phyloP scores from a whole-genome alignment of 2,888 invertebrate species.

The Phortica magna region DNA sequence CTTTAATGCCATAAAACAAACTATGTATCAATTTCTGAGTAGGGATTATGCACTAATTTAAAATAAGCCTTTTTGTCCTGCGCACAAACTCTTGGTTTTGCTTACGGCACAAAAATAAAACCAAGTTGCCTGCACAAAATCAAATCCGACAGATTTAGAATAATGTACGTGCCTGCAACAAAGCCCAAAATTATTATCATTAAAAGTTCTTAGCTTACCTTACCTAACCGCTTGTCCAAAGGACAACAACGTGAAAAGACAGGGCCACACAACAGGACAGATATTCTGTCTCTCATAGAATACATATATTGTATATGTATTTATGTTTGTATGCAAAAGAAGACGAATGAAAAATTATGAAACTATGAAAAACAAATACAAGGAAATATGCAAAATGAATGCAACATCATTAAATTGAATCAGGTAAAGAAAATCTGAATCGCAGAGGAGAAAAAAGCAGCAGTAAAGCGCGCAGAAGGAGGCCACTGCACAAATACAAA shows the following conservation, averaged over 20 bases:
- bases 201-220: neutral
- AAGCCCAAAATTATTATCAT: neutral
- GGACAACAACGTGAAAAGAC: neutral
- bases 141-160: slow-evolving; percentile 25
- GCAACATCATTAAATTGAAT: slow-evolving; percentile 30
- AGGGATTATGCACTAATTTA: slow-evolving; percentile 12
- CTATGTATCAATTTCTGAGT: neutral
- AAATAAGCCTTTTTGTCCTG: neutral
- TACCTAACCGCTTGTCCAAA: no score
- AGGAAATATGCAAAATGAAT: slow-evolving; percentile 9
- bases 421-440: slow-evolving; percentile 9
- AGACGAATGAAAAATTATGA: neutral
- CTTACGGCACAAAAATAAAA: no score
- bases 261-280: neutral
- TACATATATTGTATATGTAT: neutral
- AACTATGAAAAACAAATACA: neutral
- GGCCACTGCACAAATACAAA: slow-evolving; percentile 21
- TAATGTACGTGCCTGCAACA: neutral
- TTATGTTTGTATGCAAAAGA: neutral
- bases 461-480: slow-evolving; percentile 9
- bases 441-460: neutral
- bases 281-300: no score
- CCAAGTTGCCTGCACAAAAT: neutral
- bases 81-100: neutral
- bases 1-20: neutral